These are phyloP conservation scores for Furnarius figulus DNA, from an alignment of 2,113 vertebrate genomes.

Conservation along the genomic window DNA sequence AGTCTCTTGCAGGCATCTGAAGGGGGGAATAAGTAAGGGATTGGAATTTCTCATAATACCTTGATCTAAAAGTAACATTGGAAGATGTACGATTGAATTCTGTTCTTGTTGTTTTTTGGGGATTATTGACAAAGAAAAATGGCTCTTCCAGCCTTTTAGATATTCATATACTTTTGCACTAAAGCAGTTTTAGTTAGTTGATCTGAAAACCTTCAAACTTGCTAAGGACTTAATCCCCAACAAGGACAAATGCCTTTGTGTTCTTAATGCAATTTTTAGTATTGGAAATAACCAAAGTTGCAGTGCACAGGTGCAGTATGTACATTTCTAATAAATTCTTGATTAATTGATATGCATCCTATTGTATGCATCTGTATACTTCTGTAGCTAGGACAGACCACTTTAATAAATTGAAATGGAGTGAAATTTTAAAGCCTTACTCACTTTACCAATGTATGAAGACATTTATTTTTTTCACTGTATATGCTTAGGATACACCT, in stretches of 20 bases:
- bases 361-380: neutral
- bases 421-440: neutral
- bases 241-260: neutral
- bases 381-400: neutral
- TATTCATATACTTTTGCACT: neutral
- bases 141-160: neutral
- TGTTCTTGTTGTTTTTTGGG: neutral
- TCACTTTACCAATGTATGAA: neutral
- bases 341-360: neutral
- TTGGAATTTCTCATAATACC: conserved; percentile 15
- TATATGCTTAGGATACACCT: neutral
- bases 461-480: neutral
- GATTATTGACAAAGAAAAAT: conserved; percentile 20
- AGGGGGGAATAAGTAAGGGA: neutral
- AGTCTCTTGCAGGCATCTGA: neutral
- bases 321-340: neutral
- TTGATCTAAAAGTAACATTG: conserved; percentile 25
- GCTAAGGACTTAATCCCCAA: neutral
- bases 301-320: neutral
- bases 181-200: neutral
- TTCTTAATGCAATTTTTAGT: neutral
- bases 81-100: neutral
- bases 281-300: neutral
- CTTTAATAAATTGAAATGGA: neutral
- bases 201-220: conserved; percentile 30